phyloP scores from a whole-genome alignment of 2,113 vertebrate genomes.

The Pangasianodon hypophthalmus region DNA sequence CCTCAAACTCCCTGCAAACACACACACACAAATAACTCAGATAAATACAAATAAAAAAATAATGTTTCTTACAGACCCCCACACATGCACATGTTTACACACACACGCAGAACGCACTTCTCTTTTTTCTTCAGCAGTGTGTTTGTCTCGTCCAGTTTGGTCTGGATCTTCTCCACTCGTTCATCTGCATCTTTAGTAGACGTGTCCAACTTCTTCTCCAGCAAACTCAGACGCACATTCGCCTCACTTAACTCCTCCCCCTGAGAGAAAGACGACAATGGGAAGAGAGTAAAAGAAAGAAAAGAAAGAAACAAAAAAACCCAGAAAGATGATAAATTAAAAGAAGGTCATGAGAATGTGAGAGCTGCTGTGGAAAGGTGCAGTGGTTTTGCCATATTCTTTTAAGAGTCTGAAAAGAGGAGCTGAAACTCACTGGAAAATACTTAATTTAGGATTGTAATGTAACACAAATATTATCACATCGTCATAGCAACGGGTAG shows the following conservation, averaged over 20 bases:
- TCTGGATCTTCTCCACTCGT: slow-evolving; percentile 93
- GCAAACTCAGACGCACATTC: slow-evolving; percentile 86
- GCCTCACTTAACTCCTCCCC: slow-evolving; percentile 95
- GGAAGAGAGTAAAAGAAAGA: not conserved
- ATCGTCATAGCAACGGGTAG: not conserved
- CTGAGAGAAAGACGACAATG: slow-evolving; percentile 61
- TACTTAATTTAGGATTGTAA: not conserved
- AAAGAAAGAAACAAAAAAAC: not conserved
- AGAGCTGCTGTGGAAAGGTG: no score
- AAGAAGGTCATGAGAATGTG: no score
- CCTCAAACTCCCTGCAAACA: slow-evolving; percentile 88
- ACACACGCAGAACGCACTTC: slow-evolving; percentile 75
- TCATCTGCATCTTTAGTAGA: slow-evolving; percentile 91
- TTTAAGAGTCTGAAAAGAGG: not conserved
- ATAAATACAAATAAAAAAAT: not conserved
- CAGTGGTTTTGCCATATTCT: no score
- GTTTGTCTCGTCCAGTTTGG: slow-evolving; percentile 86
- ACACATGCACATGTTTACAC: slow-evolving; percentile 57
- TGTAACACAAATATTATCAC: not conserved
- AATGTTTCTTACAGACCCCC: not conserved
- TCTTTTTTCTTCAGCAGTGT: slow-evolving; percentile 91
- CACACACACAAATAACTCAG: not conserved
- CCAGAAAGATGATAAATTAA: not conserved
- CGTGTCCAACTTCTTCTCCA: slow-evolving; percentile 98
- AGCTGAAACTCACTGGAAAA: not conserved